phyloP scores from a whole-genome alignment of 2,888 invertebrate genomes.

The Drosophila incognita region DNA sequence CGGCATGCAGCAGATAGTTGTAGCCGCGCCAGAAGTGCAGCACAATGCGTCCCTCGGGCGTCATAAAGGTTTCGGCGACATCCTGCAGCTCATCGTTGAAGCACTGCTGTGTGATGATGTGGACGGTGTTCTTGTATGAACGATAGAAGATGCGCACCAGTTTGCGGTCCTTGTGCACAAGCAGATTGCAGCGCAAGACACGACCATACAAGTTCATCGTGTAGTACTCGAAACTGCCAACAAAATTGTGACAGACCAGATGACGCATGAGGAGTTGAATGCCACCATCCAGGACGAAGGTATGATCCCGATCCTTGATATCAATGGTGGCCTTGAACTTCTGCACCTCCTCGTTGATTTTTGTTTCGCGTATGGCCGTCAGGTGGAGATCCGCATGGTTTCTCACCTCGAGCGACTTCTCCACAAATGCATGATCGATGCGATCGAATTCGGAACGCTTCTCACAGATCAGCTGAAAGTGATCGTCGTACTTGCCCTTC shows the following conservation, averaged over 20 bases:
- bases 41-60: constrained; percentile 71
- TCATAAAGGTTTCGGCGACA: constrained; percentile 77
- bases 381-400: constrained; percentile 67
- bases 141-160: constrained; percentile 77
- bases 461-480: constrained; percentile 76
- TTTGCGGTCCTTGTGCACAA: constrained; percentile 69
- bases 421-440: constrained; percentile 74
- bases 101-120: constrained; percentile 76
- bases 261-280: constrained; percentile 80
- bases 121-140: constrained; percentile 67
- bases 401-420: constrained; percentile 74
- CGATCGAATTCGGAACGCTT: constrained; percentile 80
- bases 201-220: constrained; percentile 80
- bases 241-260: constrained; percentile 73
- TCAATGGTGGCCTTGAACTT: constrained; percentile 76
- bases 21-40: constrained; percentile 81
- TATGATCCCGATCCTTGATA: constrained; percentile 76
- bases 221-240: constrained; percentile 75
- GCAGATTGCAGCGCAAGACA: constrained; percentile 71
- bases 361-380: constrained; percentile 72
- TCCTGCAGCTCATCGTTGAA: constrained; percentile 78
- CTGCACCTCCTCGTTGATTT: constrained; percentile 76
- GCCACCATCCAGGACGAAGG: constrained; percentile 81
- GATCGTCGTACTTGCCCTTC: constrained; percentile 78
- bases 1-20: constrained; percentile 78